Conservation (phyloP, 2,113 vertebrate species). For the Anthoscopus minutus region DNA sequence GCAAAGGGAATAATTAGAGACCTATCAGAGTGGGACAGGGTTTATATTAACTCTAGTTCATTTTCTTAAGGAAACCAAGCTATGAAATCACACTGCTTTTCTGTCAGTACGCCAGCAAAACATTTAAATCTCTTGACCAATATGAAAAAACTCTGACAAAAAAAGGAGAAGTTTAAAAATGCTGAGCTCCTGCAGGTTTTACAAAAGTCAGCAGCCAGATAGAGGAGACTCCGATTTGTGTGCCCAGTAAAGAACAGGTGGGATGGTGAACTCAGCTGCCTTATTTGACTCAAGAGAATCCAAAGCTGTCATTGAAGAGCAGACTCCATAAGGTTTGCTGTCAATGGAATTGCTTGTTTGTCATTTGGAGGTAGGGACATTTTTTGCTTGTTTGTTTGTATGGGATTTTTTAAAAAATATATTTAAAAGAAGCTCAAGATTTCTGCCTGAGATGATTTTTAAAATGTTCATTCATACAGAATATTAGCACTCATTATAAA, state of each 20-base stretch:
- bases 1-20: constrained; percentile 33
- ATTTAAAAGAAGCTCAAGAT: neutral
- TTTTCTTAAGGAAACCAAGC: neutral
- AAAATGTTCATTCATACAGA: neutral
- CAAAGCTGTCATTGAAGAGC: neutral
- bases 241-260: neutral
- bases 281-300: neutral
- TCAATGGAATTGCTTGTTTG: neutral
- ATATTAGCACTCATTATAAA: neutral
- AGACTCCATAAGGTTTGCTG: neutral
- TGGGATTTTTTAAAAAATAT: neutral
- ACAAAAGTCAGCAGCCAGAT: neutral
- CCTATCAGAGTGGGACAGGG: neutral
- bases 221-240: neutral
- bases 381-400: neutral
- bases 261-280: neutral
- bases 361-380: neutral
- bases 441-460: neutral
- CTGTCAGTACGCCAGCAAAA: neutral
- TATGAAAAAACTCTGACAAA: neutral
- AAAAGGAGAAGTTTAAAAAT: neutral
- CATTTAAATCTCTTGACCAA: neutral
- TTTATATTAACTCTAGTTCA: neutral
- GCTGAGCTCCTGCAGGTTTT: neutral
- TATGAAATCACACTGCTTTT: neutral